Base-by-base conservation (phyloP, 2,113 vertebrate genomes). In the Psephotus haematonotus region DNA sequence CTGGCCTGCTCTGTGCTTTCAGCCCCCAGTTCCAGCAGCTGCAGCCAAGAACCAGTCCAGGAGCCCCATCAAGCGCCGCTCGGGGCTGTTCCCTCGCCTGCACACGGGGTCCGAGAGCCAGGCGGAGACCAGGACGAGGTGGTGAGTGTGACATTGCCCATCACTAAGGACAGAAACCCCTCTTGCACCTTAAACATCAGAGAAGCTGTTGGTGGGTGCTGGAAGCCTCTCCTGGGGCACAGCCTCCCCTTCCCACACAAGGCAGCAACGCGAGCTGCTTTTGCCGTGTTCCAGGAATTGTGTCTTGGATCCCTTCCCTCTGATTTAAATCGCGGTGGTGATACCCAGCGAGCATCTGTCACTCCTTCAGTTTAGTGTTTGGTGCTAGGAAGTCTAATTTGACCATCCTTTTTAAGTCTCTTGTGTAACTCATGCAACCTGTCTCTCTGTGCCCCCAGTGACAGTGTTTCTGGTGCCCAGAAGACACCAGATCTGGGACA, bases 11-110 rank as follows among this genome's bases (percentile, higher is more conserved):
- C 64, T 96, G 22, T 86, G 94, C 65, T 84, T 88, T 31, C 97
- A 99, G 99, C 99, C 99, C 81, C 99, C 99, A 0, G 98, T 97
- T 3, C 86, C 97, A 59, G 95, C 96, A 28, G 85, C 89, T 5
- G 89, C 97, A 0, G 94, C 96, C 29, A 99, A 99, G 93, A 99
- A 98, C 96, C 99, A 99, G 35, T 98, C 99, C 6, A 98, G 99
- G 96, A 99, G 99, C 78, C 99, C 99, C 6, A 99, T 99, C 97
- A 99, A 99, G 97, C 97, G 99, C 46, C 98, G 99, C 0, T 99
- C 99, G 0, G 99, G 98, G 43, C 98, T 99, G 49, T 99, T 99
- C 68, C 99, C 99, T 19, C 99, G 99, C 29, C 98, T 99, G 94
- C 98, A 99, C 97, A 99, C 99, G 0, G 98, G 98, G 4, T 97